Conservation (phyloP, 1,140 invertebrate genomes). For the Pinna nobilis region DNA sequence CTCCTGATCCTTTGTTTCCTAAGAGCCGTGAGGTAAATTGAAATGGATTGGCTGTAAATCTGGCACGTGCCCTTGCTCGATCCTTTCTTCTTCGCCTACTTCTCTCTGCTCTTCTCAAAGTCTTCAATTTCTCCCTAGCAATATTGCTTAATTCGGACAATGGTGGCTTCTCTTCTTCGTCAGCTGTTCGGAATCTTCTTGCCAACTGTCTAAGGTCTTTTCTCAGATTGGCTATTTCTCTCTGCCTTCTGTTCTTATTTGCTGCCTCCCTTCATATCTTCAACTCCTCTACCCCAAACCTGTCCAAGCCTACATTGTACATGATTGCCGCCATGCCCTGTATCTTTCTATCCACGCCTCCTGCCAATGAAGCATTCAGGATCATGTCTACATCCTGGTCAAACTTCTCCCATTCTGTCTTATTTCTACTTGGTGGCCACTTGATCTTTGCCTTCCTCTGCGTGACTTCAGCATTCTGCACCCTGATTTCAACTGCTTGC, state of each 20-base stretch:
- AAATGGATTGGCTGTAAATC: conserved; percentile 7
- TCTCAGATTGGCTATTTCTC: conserved; percentile 8
- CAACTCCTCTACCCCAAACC: conserved; percentile 13
- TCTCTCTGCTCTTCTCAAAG: conserved; percentile 11
- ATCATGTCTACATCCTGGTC: conserved; percentile 10
- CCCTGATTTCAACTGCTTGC: neutral
- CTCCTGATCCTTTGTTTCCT: conserved; percentile 7
- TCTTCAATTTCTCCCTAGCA: neutral
- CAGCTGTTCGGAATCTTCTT: neutral
- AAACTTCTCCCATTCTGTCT: conserved; percentile 17
- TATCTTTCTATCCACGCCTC: conserved; percentile 6
- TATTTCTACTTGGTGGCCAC: conserved; percentile 12
- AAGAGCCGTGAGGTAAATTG: neutral
- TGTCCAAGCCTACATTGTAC: conserved; percentile 22
- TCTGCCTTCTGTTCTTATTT: conserved; percentile 15
- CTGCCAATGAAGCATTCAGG: conserved; percentile 19
- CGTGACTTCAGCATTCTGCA: neutral
- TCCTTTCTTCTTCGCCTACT: conserved; percentile 19
- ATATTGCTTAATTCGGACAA: neutral
- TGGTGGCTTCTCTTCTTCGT: conserved; percentile 7
- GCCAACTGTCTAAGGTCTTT: neutral
- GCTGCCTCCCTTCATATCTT: neutral
- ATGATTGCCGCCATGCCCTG: conserved; percentile 13
- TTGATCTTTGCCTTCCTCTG: neutral
- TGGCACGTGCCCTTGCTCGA: neutral